These are phyloP conservation scores for Eulemur rubriventer DNA, from an alignment of 2,797 vertebrate species.

Conservation along the genomic window DNA sequence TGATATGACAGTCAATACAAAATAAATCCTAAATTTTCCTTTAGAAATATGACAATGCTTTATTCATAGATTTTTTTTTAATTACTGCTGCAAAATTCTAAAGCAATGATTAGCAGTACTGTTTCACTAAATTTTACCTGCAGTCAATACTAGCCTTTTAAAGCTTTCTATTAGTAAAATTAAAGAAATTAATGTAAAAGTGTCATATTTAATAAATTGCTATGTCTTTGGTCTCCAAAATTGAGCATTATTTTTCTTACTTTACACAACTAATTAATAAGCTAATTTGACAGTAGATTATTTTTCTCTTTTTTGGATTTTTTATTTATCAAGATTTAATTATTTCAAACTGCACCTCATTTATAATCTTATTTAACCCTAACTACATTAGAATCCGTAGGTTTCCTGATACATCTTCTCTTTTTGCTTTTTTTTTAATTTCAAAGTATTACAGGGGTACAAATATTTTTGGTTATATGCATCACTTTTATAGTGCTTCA, in stretches of 20 bases:
- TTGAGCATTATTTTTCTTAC: background rate
- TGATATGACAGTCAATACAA: slow-evolving; percentile 24
- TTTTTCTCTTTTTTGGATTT: background rate
- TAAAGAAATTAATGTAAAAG: background rate
- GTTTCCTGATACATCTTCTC: no score
- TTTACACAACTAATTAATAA: slow-evolving; percentile 22
- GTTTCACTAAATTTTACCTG: background rate
- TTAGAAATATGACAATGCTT: background rate
- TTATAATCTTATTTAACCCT: no score
- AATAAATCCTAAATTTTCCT: slow-evolving; percentile 9
- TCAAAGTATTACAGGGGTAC: no score
- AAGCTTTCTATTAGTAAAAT: background rate
- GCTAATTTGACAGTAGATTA: background rate
- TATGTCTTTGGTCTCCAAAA: background rate
- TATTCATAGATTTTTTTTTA: background rate
- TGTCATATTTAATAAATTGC: background rate
- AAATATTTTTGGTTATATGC: no score
- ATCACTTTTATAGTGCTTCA: no score
- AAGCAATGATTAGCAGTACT: background rate
- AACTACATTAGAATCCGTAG: no score
- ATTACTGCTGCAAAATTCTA: background rate
- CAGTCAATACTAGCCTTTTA: background rate
- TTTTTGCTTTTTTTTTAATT: no score
- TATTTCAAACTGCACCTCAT: no score
- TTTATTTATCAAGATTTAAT: no score